Evolutionary conservation across 2,113 vertebrate species (phyloP), one percentile per base, ranked within the genome.

Genomic region (Engystomops pustulosus): DNA sequence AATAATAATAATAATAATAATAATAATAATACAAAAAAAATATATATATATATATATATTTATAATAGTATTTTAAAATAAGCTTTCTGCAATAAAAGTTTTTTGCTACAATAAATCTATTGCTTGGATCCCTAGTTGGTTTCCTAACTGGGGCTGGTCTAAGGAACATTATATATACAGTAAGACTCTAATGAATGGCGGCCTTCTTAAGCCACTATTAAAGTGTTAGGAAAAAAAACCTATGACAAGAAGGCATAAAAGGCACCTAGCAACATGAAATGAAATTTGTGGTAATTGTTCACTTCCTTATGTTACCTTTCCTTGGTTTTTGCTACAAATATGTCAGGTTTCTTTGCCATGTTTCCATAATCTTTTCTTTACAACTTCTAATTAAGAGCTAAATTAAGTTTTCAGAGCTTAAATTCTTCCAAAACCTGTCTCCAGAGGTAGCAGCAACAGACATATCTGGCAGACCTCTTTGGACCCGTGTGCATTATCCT

Each of bases 311-410:
- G n/a, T 78, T 78, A 78, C 75, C 34, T 74, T 62, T 47, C 30
- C 69, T 30, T 25, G 68, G 7, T 44, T 72, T 71, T 72, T 60
- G 51, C 51, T 62, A 72, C 69, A 55, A 74, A 58, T 71, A 74
- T 30, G 80, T 41, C 9, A 17, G 36, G n/a, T 49, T 72, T 55
- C 30, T 81, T 71, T 55, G 68, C 80, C 34, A 70, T 82, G 49
- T 82, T 58, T 82, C 51, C 69, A 60, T 41, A 45, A 74, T 82
- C 80, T 82, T 60, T 78, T 60, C 49, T 82, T 82, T 74, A 82
- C 69, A 58, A 60, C 49, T 82, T 74, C 34, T 45, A 74, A 82
- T 82, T 82, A 82, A 69, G 23, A 82, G 51, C 36, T 58, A 82
- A 82, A 82, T 82, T 58, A 82, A 60, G 68, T 74, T 74, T 78